These are phyloP conservation scores for Endotricha flammealis DNA, from an alignment of 2,888 invertebrate species.

Conservation along the genomic window DNA sequence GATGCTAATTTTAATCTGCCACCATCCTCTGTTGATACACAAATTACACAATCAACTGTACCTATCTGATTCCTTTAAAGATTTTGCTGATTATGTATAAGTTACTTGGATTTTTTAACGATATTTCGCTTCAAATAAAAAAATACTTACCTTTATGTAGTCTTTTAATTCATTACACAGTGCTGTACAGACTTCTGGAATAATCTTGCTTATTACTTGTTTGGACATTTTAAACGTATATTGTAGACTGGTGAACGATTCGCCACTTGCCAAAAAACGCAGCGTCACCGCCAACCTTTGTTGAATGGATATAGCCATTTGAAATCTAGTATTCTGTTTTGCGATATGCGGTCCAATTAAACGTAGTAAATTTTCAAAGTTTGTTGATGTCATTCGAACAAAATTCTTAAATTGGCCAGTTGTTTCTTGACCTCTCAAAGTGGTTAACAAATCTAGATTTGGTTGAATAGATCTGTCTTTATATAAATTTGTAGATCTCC, in stretches of 20 bases:
- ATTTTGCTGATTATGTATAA: constrained; percentile 8
- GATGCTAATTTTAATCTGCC: no score
- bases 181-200: constrained; percentile 15
- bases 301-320: constrained; percentile 9
- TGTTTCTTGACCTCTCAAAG: constrained; percentile 8
- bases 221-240: constrained; percentile 12
- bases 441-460: not conserved
- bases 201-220: constrained; percentile 13
- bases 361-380: not conserved
- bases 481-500: no score
- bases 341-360: constrained; percentile 9
- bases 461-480: no score
- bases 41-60: no score
- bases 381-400: constrained; percentile 6
- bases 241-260: constrained; percentile 12
- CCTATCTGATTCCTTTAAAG: constrained; percentile 9
- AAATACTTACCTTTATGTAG: constrained; percentile 11
- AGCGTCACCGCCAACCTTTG: constrained; percentile 8
- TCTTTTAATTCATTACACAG: constrained; percentile 12
- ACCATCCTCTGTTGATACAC: constrained; percentile 4
- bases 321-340: constrained; percentile 6
- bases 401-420: constrained; percentile 11
- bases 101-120: constrained; percentile 6
- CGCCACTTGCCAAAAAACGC: constrained; percentile 13
- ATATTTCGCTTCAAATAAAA: constrained; percentile 1